phyloP scores from a whole-genome alignment of 2,888 invertebrate genomes.

The Gryllus longicercus region DNA sequence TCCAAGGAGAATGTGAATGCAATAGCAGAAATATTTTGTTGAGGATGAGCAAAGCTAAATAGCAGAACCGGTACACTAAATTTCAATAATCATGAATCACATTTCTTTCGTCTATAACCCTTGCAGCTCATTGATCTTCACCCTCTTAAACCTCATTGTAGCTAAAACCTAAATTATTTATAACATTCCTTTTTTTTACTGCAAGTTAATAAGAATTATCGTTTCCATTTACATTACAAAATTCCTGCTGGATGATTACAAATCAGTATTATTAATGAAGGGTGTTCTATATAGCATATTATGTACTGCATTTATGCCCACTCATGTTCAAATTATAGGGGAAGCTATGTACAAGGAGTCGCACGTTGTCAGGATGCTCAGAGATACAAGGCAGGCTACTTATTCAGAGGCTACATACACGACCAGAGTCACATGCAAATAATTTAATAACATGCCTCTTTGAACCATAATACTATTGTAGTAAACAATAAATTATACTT shows the following conservation, averaged over 20 bases:
- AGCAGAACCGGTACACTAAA: no score
- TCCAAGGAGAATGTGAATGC: no score
- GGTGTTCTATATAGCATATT: background rate
- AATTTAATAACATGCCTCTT: background rate
- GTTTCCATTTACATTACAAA: background rate
- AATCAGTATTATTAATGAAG: conserved; percentile 9
- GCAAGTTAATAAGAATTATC: no score
- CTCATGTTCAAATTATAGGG: background rate
- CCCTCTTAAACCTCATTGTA: no score
- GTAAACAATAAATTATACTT: no score
- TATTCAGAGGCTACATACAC: background rate
- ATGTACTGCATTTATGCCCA: background rate
- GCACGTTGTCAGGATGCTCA: background rate
- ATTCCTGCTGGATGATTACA: conserved; percentile 17
- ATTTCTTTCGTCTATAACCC: no score
- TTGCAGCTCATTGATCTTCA: no score
- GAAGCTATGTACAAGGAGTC: background rate
- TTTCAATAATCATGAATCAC: no score
- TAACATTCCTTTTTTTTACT: no score
- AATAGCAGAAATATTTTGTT: no score
- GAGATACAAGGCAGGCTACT: background rate
- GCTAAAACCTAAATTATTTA: no score
- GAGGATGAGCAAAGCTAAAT: no score
- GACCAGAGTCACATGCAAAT: background rate
- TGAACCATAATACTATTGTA: background rate